Conservation (phyloP, 2,113 vertebrate species). For the Lophochroa leadbeateri region DNA sequence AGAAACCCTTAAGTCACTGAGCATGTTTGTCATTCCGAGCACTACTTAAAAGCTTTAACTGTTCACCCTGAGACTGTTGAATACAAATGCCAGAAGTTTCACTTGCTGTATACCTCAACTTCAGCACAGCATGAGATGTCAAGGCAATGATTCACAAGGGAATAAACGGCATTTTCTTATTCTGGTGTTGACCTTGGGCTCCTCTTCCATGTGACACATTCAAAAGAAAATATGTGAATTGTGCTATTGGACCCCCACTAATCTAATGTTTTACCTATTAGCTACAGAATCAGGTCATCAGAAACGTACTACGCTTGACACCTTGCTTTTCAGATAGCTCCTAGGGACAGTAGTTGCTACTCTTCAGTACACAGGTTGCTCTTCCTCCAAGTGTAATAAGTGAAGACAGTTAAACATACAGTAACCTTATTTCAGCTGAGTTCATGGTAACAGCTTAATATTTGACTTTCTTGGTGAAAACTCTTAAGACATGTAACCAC, state of each 20-base stretch:
- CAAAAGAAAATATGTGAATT: background rate
- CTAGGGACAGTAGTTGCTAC: background rate
- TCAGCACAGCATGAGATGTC: background rate
- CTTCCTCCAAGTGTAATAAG: accelerated
- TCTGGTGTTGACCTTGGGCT: background rate
- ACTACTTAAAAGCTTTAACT: background rate
- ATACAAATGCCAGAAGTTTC: accelerated
- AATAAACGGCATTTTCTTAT: background rate
- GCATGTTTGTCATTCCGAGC: background rate
- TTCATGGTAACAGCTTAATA: background rate
- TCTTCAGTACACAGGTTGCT: background rate
- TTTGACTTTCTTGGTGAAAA: background rate
- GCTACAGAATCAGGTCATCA: background rate
- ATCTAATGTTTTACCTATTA: background rate
- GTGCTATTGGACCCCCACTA: background rate
- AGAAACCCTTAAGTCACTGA: background rate
- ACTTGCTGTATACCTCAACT: background rate
- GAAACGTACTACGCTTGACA: background rate
- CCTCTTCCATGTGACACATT: background rate
- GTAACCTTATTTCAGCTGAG: background rate
- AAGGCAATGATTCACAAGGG: background rate
- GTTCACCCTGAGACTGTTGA: background rate
- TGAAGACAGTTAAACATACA: background rate
- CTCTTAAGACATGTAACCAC: background rate
- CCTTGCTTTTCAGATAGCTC: background rate